These are phyloP conservation scores for Actinia tenebrosa DNA, from an alignment of 64 coral and sea anemone genomes.

Conservation along the genomic window DNA sequence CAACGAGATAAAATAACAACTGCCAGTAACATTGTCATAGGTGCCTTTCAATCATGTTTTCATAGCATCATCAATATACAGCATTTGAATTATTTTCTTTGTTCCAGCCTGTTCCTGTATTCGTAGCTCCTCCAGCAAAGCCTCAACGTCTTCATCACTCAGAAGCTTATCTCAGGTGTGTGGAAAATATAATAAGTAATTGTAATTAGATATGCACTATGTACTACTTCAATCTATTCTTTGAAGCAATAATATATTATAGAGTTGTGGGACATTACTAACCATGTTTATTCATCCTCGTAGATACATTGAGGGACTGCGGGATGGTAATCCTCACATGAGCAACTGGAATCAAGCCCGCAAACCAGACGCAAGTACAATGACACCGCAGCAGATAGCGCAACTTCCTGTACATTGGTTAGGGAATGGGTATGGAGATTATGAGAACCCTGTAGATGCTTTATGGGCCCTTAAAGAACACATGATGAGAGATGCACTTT, in stretches of 20 bases:
- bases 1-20: no score
- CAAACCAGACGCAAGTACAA: constrained; percentile 70
- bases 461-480: constrained; percentile 94
- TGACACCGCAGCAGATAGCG: constrained; percentile 86
- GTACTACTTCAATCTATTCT: no score
- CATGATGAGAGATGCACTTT: constrained; percentile 89
- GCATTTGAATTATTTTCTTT: neutral
- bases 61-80: no score
- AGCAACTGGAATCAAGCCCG: constrained; percentile 93
- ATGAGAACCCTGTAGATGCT: constrained; percentile 85
- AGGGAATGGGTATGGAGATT: constrained; percentile 79
- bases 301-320: constrained; percentile 98
- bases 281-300: neutral
- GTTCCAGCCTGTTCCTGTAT: constrained; percentile 73
- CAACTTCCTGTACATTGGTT: constrained; percentile 94
- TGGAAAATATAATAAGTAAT: neutral
- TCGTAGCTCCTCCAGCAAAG: constrained; percentile 78
- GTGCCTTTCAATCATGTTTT: no score
- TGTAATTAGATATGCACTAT: no score
- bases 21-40: no score
- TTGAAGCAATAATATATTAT: no score
- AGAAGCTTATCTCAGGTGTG: constrained; percentile 83
- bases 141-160: constrained; percentile 91
- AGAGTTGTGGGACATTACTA: neutral
- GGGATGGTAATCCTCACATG: constrained; percentile 92